phyloP scores from a whole-genome alignment of 2,888 invertebrate species.

The Eumerus sabulonum region DNA sequence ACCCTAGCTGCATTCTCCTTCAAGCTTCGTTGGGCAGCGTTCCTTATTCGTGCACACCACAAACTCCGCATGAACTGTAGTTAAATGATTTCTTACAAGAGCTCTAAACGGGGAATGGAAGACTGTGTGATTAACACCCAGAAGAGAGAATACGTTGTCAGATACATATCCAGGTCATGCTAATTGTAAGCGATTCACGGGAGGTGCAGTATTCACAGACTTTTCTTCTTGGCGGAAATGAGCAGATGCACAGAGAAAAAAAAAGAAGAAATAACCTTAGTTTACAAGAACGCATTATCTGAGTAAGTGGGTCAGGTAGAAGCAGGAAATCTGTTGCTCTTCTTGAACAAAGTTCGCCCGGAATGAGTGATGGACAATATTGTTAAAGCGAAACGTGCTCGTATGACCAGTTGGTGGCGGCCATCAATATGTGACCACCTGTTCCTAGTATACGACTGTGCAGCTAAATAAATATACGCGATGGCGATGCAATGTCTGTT shows the following conservation, averaged over 20 bases:
- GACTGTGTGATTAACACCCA: conserved; percentile 46
- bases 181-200: conserved; percentile 57
- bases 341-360: background rate
- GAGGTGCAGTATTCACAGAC: conserved; percentile 44
- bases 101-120: conserved; percentile 10
- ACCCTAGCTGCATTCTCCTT: conserved; percentile 14
- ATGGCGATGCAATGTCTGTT: conserved; percentile 21
- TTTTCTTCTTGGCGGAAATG: conserved; percentile 41
- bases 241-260: conserved; percentile 30
- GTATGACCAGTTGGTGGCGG: conserved; percentile 9
- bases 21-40: conserved; percentile 32
- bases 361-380: too few species aligned
- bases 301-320: conserved; percentile 45
- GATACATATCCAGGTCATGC: conserved; percentile 46
- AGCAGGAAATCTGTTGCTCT: conserved; percentile 26
- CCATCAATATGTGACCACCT: conserved; percentile 39
- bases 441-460: conserved; percentile 1
- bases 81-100: conserved; percentile 15
- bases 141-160: conserved; percentile 26
- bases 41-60: background rate
- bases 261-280: background rate
- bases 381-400: conserved; percentile 9
- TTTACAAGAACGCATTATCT: conserved; percentile 22
- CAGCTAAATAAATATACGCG: conserved; percentile 5
- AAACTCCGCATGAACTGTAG: conserved; percentile 18